Percentiles rank a stretch among this genome's conserved stretches.
These are phyloP conservation scores for Collichthys lucidus DNA, from an alignment of 2,113 vertebrate species.

Conservation along the genomic window DNA sequence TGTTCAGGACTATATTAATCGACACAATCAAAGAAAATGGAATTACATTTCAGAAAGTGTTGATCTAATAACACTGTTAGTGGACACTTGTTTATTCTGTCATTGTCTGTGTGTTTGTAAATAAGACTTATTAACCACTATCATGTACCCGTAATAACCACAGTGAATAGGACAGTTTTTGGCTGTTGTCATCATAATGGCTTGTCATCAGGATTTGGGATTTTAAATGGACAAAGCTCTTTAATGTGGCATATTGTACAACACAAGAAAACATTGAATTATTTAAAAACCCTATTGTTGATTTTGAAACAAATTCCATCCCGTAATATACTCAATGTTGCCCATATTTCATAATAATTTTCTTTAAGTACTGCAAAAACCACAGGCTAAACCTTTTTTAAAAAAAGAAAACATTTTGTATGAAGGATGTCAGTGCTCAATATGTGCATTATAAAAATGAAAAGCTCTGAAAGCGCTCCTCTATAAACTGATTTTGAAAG, in stretches of 20 bases:
- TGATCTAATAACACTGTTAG: slow-evolving; percentile 95
- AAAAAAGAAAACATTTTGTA: slow-evolving; percentile 78
- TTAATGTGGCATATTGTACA: slow-evolving; percentile 58
- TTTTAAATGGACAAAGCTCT: slow-evolving; percentile 67
- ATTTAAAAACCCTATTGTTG: slow-evolving; percentile 41
- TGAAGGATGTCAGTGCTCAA: slow-evolving; percentile 84
- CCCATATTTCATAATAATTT: slow-evolving; percentile 71
- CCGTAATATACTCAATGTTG: slow-evolving; percentile 65
- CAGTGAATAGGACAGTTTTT: slow-evolving; percentile 88
- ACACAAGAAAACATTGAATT: slow-evolving; percentile 42
- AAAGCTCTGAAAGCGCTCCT: slow-evolving; percentile 78
- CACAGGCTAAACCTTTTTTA: slow-evolving; percentile 73
- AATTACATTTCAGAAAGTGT: slow-evolving; percentile 89
- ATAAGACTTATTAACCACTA: slow-evolving; percentile 97
- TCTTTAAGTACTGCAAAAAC: slow-evolving; percentile 62
- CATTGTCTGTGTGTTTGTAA: slow-evolving; percentile 98
- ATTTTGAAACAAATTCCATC: slow-evolving; percentile 62
- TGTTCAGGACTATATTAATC: slow-evolving; percentile 95
- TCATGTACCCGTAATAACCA: slow-evolving; percentile 95
- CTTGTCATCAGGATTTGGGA: slow-evolving; percentile 67
- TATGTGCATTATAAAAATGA: slow-evolving; percentile 82
- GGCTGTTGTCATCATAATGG: slow-evolving; percentile 77
- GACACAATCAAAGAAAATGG: slow-evolving; percentile 90
- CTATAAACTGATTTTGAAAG: slow-evolving; percentile 78
- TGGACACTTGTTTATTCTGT: slow-evolving; percentile 95